These are phyloP conservation scores for Eilema caniola DNA, from an alignment of 2,888 invertebrate genomes.

Conservation along the genomic window DNA sequence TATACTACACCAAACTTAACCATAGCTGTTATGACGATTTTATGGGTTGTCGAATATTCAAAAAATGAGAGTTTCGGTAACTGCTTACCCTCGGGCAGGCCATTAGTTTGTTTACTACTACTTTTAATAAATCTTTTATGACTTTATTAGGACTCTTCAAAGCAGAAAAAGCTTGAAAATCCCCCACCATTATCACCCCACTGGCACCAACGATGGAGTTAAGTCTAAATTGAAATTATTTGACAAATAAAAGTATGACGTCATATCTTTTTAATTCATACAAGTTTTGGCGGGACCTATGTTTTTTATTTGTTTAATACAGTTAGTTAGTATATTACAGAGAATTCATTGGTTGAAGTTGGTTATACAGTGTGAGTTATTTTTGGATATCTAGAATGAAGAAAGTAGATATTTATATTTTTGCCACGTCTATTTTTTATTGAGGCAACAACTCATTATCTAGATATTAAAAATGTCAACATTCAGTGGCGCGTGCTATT, in stretches of 20 bases:
- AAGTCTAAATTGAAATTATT: too few species aligned
- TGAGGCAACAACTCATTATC: constrained; percentile 44
- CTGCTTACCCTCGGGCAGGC: neutral
- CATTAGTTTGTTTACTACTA: neutral
- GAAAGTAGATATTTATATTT: neutral
- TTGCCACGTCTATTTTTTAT: constrained; percentile 38
- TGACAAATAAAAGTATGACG: too few species aligned
- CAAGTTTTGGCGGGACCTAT: too few species aligned
- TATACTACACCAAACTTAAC: too few species aligned
- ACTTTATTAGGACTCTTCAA: neutral
- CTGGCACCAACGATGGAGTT: too few species aligned
- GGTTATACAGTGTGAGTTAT: neutral
- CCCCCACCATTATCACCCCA: neutral
- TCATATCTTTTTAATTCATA: too few species aligned
- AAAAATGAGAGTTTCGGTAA: neutral
- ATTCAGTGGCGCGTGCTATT: constrained; percentile 76
- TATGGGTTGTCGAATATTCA: too few species aligned
- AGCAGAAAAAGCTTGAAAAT: neutral
- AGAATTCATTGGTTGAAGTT: neutral
- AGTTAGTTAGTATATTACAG: too few species aligned
- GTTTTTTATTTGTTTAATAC: too few species aligned
- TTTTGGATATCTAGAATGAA: neutral
- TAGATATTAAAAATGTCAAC: constrained; percentile 51
- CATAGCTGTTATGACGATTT: too few species aligned
- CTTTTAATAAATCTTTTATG: neutral